Evolutionary conservation across 2,797 vertebrate genomes (phyloP), one percentile per base, ranked within the genome.

Genomic region (Siniperca scherzeri): DNA sequence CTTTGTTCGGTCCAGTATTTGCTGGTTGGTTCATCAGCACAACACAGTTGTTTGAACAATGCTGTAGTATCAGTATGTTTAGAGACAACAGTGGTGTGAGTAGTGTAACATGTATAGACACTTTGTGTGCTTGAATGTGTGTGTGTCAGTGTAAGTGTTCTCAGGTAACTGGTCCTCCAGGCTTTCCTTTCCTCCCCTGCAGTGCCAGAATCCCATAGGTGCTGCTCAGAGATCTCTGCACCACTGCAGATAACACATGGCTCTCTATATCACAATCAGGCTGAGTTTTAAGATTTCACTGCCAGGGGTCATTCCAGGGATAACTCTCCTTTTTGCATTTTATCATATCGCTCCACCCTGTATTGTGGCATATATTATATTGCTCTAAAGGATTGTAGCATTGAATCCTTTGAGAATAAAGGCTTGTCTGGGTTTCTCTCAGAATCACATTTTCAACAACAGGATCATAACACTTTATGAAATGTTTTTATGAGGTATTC

Each of bases 131-230:
- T 27, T 17, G 6, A 7, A 22, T 5, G 38, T 40, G 36, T 25
- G 38, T 59, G 52, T 64, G 25, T 48, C 5, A 21, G 76, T 40
- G 48, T 68, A 30, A 8, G 50, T 75, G 81, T 78, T 86, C 77
- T 79, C 21, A 69, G 80, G 80, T 78, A 78, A 84, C 14, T 0
- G 17, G 46, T 78, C 44, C 61, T 60, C 38, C 40, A 75, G 65
- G 42, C 53, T 73, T 69, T 78, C 30, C 50, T 75, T 60, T 70
- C 74, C 74, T 71, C 40, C 65, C 70, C 85, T 74, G 67, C 69
- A 80, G 87, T 5, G 69, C 36, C 52, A 68, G 53, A 73, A 81
- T 83, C 84, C 82, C 69, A 80, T 69, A 75, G 76, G 70, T 80
- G 74, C 79, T 66, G 48, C 81, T 78, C 70, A 42, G 60, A 74